Conservation (phyloP, 2,797 vertebrate species). For the Lates japonicus region DNA sequence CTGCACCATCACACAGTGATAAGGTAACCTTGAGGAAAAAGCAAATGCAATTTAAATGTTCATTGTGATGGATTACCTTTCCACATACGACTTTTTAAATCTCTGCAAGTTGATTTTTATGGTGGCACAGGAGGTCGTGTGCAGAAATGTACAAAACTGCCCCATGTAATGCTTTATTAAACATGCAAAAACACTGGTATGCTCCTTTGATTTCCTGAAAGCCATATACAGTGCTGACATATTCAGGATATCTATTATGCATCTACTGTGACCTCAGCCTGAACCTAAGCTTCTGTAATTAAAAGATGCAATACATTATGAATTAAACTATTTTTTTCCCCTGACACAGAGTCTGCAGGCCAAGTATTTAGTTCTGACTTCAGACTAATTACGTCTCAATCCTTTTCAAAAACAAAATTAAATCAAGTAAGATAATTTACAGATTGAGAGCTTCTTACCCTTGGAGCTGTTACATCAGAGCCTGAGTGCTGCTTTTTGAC, state of each 20-base stretch:
- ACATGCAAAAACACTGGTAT: neutral
- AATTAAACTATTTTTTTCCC: neutral
- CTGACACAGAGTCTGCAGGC: neutral
- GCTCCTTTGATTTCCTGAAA: conserved; percentile 15
- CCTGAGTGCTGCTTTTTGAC: conserved; percentile 18
- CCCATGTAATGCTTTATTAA: neutral
- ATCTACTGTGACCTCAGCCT: neutral
- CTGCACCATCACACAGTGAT: neutral
- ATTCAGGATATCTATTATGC: conserved; percentile 18
- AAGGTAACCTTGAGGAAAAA: conserved; percentile 30
- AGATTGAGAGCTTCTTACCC: conserved; percentile 22
- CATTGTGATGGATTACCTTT: conserved; percentile 37
- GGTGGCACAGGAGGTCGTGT: too few relatives aligned
- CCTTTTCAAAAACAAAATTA: conserved; percentile 7
- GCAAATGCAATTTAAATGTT: conserved; percentile 28
- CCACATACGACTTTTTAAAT: neutral
- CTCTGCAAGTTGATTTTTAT: conserved; percentile 8
- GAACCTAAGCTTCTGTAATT: conserved; percentile 4
- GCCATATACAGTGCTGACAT: neutral
- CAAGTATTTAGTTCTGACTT: conserved; percentile 10
- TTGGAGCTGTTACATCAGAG: conserved; percentile 43
- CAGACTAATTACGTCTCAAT: conserved; percentile 17
- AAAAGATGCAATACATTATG: neutral
- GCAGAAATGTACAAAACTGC: neutral
- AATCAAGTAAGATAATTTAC: conserved; percentile 26